Evolutionary conservation across 2,888 invertebrate species (phyloP).

Genomic region (Patella pellucida): DNA sequence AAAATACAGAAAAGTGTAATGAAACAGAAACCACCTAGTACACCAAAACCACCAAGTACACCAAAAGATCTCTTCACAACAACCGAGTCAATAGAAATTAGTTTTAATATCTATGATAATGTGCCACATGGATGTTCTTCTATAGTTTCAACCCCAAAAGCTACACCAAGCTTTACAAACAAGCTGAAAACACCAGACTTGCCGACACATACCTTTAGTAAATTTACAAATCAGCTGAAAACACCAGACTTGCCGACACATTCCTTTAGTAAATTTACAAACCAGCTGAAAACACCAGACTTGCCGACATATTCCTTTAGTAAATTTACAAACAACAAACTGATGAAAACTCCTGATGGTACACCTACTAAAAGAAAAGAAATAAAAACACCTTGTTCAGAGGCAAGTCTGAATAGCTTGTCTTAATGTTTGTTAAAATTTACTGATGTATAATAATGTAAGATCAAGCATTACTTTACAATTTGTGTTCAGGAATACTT

Average conservation of each 20-base stretch:
- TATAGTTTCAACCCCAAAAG: neutral
- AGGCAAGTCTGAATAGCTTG: too few relatives aligned
- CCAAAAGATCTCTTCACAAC: too few relatives aligned
- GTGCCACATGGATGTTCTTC: neutral
- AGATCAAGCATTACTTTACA: too few relatives aligned
- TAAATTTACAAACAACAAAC: neutral
- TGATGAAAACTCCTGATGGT: neutral
- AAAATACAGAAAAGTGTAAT: too few relatives aligned
- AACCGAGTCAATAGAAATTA: neutral
- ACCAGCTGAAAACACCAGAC: neutral
- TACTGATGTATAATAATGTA: too few relatives aligned
- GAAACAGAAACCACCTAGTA: too few relatives aligned
- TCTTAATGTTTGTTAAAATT: too few relatives aligned
- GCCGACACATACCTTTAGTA: neutral
- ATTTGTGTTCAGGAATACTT: too few relatives aligned
- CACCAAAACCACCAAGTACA: too few relatives aligned
- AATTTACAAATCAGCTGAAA: neutral
- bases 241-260: too few relatives aligned
- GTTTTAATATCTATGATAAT: constrained; percentile 1
- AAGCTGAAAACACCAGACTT: neutral
- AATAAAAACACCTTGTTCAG: neutral
- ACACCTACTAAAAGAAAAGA: neutral
- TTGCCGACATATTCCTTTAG: neutral
- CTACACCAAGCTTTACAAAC: neutral
- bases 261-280: neutral